A percentile compares a stretch with the other conserved stretches of the same genome.
phyloP scores from a whole-genome alignment of 2,888 invertebrate genomes.

The Xestobium rufovillosum region DNA sequence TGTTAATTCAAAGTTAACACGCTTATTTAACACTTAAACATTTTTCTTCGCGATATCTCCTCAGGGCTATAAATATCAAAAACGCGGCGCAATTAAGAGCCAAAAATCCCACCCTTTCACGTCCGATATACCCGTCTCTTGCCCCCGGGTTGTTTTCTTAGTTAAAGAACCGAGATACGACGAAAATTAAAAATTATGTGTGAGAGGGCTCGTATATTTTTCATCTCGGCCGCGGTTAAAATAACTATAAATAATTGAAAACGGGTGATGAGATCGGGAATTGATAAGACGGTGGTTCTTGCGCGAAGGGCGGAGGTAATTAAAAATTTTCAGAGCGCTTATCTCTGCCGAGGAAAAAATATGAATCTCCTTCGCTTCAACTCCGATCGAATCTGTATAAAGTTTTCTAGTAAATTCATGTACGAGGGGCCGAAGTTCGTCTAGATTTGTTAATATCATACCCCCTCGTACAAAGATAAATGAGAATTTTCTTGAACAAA shows the following conservation, averaged over 20 bases:
- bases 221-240: slow-evolving; percentile 36
- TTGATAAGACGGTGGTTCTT: slow-evolving; percentile 29
- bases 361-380: no score
- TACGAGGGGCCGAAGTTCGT: no score
- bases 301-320: slow-evolving; percentile 26
- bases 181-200: slow-evolving; percentile 33
- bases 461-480: no score
- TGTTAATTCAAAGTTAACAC: no score
- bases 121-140: slow-evolving; percentile 12
- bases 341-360: no score
- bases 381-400: no score
- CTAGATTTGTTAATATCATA: no score
- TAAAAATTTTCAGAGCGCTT: slow-evolving; percentile 29
- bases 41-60: slow-evolving; percentile 17
- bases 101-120: slow-evolving; percentile 20
- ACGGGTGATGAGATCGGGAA: slow-evolving; percentile 36
- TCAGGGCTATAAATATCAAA: slow-evolving; percentile 22
- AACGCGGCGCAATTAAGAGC: slow-evolving; percentile 23
- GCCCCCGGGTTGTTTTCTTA: slow-evolving; percentile 9
- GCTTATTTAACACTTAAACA: slow-evolving; percentile 14
- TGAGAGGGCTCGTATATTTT: slow-evolving; percentile 35
- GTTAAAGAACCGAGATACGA: slow-evolving; percentile 10
- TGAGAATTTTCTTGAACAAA: no score
- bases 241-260: slow-evolving; percentile 42
- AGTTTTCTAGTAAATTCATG: no score